A percentile compares a stretch with the other conserved stretches of the same genome.
phyloP scores from a whole-genome alignment of 2,888 invertebrate genomes.

The Myathropa florea region DNA sequence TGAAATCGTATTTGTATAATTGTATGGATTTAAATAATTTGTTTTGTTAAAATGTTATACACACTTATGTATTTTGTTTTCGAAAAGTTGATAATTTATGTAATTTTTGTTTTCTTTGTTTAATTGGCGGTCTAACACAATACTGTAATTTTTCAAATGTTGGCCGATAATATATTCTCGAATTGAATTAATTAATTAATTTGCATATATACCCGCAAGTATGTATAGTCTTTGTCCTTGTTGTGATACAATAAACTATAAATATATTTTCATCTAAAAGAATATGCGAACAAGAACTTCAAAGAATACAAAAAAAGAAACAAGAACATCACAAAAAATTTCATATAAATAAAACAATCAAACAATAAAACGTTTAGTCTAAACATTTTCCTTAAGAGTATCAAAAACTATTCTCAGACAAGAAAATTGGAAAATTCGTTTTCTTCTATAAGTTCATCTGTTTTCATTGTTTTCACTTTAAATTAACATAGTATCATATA shows the following conservation, averaged over 20 bases:
- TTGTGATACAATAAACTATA: slow-evolving; percentile 25
- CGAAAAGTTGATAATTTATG: slow-evolving; percentile 15
- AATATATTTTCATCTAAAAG: not conserved
- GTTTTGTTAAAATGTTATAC: not conserved
- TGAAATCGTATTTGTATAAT: slow-evolving; percentile 48
- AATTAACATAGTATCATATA: not conserved
- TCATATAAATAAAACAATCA: not conserved
- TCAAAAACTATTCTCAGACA: slow-evolving; percentile 54
- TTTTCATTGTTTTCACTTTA: not conserved
- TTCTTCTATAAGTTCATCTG: not conserved
- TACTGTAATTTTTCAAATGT: slow-evolving; percentile 31
- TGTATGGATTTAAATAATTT: slow-evolving; percentile 35
- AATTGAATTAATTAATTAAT: slow-evolving; percentile 19
- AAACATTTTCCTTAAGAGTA: slow-evolving; percentile 37
- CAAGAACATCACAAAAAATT: not conserved
- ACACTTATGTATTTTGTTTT: slow-evolving; percentile 1
- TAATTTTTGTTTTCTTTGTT: slow-evolving; percentile 12
- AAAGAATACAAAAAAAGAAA: not conserved
- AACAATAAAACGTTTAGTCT: slow-evolving; percentile 1
- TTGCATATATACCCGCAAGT: not conserved
- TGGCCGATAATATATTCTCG: slow-evolving; percentile 16
- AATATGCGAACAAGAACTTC: not conserved
- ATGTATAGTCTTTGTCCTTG: slow-evolving; percentile 49
- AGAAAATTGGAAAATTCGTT: slow-evolving; percentile 46
- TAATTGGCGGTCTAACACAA: slow-evolving; percentile 37